Evolutionary conservation across 1,140 invertebrate genomes (phyloP), one percentile per base, ranked within the genome.

Genomic region (Diorhabda carinulata): DNA sequence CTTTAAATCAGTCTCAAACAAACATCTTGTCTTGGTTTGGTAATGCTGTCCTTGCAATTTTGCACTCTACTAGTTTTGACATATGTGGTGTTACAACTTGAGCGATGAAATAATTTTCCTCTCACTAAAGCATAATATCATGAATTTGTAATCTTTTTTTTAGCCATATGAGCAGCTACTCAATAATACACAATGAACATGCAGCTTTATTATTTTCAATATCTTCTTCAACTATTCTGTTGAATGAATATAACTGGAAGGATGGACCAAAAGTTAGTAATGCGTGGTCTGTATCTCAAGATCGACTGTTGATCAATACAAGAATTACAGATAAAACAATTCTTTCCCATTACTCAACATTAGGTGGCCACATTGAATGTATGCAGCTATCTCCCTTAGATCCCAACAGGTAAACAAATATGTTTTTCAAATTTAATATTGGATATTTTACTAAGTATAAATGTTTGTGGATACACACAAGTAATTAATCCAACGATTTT

Each of bases 311-410:
- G 2, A 79, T 90, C 58, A 85, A 87, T 66, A 87, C 81, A 74
- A 84, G 84, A 72, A 78, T 87, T 8, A 77, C 79, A 7, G 75
- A 78, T 25, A 76, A 76, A 66, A 77, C 78, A 57, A 77, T 83
- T 3, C 61, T 87, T 2, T 80, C 80, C 56, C 79, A 77, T n/a
- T 82, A 89, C 75, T 84, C 85, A 10, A 89, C 89, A 1, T 84
- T 90, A 72, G 88, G 88, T 44, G 90, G 90, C 40, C 87, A 83
- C 73, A 79, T 91, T 4, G 90, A 90, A 77, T 86, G 83, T 52
- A 79, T 92, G 10, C 84, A 85, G 44, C 76, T 84, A 2, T 92
- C 90, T 72, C 88, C 90, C 3, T 80, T 93, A 52, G 90, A 92
- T 81, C 89, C 90, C 68, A 84, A 83, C 76, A 86, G 82, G 85